phyloP scores from a whole-genome alignment of 1,140 invertebrate species.

The Zaprionus inermis region DNA sequence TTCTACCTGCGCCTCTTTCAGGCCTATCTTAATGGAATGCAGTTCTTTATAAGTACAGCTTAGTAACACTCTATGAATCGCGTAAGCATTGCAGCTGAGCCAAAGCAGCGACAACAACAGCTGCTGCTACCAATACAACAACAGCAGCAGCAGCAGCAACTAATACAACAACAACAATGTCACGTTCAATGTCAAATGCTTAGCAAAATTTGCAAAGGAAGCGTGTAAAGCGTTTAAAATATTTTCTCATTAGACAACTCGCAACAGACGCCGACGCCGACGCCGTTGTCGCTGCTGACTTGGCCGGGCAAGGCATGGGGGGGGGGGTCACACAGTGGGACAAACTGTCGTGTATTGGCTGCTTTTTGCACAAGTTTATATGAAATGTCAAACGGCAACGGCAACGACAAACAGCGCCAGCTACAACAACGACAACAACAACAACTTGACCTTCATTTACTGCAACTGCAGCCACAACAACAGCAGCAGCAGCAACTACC shows the following conservation, averaged over 20 bases:
- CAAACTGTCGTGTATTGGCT: slow-evolving; percentile 16
- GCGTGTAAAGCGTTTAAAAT: slow-evolving; percentile 81
- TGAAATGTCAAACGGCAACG: slow-evolving; percentile 75
- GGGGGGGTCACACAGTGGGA: background rate
- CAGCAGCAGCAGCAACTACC: slow-evolving; percentile 48
- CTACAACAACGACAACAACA: slow-evolving; percentile 31
- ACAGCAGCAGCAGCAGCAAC: slow-evolving; percentile 45
- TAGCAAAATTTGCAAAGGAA: slow-evolving; percentile 78
- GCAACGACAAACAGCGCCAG: slow-evolving; percentile 17
- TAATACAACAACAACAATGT: slow-evolving; percentile 69
- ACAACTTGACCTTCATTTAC: slow-evolving; percentile 75
- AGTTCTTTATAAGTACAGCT: slow-evolving; percentile 19
- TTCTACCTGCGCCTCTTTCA: background rate
- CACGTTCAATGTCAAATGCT: slow-evolving; percentile 81
- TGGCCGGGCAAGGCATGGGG: background rate
- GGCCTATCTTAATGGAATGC: slow-evolving; percentile 38
- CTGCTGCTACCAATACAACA: slow-evolving; percentile 16
- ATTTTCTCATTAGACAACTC: slow-evolving; percentile 80
- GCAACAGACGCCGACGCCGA: slow-evolving; percentile 41
- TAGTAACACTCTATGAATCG: slow-evolving; percentile 64
- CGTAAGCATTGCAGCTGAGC: slow-evolving; percentile 72
- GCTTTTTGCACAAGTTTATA: slow-evolving; percentile 71
- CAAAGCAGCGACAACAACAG: slow-evolving; percentile 45
- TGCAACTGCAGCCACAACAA: slow-evolving; percentile 60
- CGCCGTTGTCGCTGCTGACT: background rate